phyloP scores from a whole-genome alignment of 2,113 vertebrate genomes.

The Sisor rabdophorus region DNA sequence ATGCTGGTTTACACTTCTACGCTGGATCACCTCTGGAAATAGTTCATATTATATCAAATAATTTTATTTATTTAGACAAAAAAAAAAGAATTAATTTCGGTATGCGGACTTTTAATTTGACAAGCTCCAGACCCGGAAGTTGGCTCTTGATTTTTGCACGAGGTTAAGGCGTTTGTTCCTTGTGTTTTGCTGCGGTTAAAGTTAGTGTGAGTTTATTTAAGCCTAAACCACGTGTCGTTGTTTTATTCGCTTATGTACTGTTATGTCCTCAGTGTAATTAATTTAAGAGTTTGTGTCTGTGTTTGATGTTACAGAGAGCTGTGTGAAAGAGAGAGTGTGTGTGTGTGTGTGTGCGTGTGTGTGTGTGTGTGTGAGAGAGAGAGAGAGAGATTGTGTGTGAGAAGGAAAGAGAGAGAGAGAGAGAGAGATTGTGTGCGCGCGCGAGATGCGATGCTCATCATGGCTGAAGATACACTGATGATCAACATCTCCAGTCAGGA shows the following conservation, averaged over 20 bases:
- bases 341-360: not conserved
- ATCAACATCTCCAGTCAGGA: conserved; percentile 44
- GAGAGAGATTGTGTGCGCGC: no score
- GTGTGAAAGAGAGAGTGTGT: not conserved
- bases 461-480: conserved; percentile 50
- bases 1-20: no score
- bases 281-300: not conserved
- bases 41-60: no score
- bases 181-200: not conserved
- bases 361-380: not conserved
- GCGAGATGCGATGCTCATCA: conserved; percentile 7
- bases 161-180: not conserved
- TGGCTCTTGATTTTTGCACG: not conserved
- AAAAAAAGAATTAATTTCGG: no score
- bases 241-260: not conserved
- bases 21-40: no score
- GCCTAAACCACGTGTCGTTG: no score
- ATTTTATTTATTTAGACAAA: no score
- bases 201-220: not conserved
- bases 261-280: not conserved
- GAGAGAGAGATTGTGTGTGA: no score
- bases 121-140: conserved; percentile 37
- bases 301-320: not conserved
- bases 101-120: conserved; percentile 48
- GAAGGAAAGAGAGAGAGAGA: no score